These are phyloP conservation scores for Zootermopsis nevadensis DNA, from an alignment of 2,888 invertebrate species.

Conservation along the genomic window DNA sequence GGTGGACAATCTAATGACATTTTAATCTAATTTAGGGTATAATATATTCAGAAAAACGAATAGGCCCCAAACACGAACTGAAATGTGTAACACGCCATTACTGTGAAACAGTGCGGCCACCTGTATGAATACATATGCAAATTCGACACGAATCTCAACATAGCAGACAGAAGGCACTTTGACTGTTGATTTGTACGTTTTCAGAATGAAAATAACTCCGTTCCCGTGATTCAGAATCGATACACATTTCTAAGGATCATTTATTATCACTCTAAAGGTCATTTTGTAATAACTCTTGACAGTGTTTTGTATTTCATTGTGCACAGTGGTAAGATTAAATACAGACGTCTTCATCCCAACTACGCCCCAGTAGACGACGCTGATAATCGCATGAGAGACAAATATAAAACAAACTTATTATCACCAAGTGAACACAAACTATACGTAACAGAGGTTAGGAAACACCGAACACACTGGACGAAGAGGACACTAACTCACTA, in stretches of 20 bases:
- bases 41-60: no score
- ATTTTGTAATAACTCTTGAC: no score
- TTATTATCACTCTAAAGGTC: no score
- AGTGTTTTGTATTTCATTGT: no score
- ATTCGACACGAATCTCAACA: not conserved
- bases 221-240: not conserved
- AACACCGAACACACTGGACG: not conserved
- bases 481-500: no score
- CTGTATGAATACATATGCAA: constrained; percentile 7
- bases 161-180: not conserved
- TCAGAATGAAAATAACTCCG: not conserved
- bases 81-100: not conserved
- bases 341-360: no score
- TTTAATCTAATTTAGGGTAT: not conserved
- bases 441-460: not conserved
- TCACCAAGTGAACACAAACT: not conserved
- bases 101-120: not conserved
- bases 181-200: not conserved
- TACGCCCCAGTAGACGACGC: no score
- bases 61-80: not conserved
- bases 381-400: no score
- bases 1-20: constrained; percentile 25
- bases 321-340: no score
- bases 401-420: not conserved
- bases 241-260: no score